Conservation (phyloP, 92 coral and sea anemone species). For the Actinernus sp. region DNA sequence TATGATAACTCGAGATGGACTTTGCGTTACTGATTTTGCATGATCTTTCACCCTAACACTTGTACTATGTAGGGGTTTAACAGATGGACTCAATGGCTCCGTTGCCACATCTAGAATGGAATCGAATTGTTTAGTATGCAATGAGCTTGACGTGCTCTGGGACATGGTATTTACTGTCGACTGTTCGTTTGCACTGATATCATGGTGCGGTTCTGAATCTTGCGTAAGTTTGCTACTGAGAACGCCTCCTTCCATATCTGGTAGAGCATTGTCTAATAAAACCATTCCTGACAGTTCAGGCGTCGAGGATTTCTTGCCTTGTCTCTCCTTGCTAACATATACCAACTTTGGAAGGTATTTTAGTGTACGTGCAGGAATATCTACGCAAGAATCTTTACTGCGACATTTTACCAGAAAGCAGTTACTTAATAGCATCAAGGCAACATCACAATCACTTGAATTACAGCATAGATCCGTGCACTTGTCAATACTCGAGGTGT, state of each 20-base stretch:
- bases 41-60: too few relatives aligned
- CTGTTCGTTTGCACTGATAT: too few relatives aligned
- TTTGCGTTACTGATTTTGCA: too few relatives aligned
- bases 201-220: too few relatives aligned
- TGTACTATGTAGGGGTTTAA: too few relatives aligned
- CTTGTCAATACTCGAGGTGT: constrained; percentile 25
- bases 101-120: too few relatives aligned
- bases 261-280: constrained; percentile 48
- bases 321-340: constrained; percentile 38
- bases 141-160: too few relatives aligned
- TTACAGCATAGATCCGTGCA: constrained; percentile 72
- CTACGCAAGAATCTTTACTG: constrained; percentile 61
- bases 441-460: constrained; percentile 66
- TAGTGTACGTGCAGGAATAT: constrained; percentile 83
- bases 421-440: constrained; percentile 66
- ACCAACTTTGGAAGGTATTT: constrained; percentile 76
- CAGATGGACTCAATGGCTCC: too few relatives aligned
- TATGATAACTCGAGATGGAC: too few relatives aligned
- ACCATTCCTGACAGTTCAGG: constrained; percentile 35
- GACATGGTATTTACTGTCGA: too few relatives aligned
- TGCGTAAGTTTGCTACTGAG: neutral
- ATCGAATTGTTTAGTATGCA: too few relatives aligned
- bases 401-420: constrained; percentile 75
- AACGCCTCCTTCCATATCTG: constrained; percentile 27
- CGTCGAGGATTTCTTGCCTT: constrained; percentile 6